Percentiles rank a stretch among this genome's conserved stretches.
phyloP scores from a whole-genome alignment of 2,888 invertebrate species.

The Tiliacea citrago region DNA sequence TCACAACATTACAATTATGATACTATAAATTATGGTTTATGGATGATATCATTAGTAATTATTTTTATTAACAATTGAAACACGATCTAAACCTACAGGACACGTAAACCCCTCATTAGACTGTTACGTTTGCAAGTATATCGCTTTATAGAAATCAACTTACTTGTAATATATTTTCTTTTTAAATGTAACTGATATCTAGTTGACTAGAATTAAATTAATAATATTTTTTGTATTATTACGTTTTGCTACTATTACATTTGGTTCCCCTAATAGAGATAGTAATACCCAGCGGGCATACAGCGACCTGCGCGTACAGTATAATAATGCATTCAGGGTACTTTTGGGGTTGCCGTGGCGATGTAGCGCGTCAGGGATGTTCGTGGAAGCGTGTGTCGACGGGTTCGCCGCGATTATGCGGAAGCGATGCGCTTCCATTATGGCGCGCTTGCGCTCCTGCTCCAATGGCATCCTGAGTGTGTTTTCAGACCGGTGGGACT shows the following conservation, averaged over 20 bases:
- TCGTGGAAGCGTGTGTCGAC: too few species aligned
- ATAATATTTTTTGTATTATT: not conserved
- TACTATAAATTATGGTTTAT: not conserved
- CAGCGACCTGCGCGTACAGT: too few species aligned
- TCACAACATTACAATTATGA: not conserved
- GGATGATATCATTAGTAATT: not conserved
- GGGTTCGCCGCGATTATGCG: too few species aligned
- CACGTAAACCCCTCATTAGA: not conserved
- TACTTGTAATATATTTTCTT: not conserved
- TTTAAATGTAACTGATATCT: not conserved
- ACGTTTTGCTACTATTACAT: conserved; percentile 1
- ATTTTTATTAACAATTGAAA: not conserved
- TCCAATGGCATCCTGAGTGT: too few species aligned
- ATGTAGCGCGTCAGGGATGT: too few species aligned
- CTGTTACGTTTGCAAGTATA: not conserved
- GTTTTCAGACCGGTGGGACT: too few species aligned
- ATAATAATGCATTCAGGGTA: too few species aligned
- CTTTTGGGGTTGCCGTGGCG: too few species aligned
- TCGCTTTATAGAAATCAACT: not conserved
- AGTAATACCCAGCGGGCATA: too few species aligned
- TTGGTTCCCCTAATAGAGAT: conserved; percentile 8
- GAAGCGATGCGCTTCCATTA: too few species aligned
- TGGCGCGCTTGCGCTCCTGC: too few species aligned
- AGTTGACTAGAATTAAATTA: not conserved
- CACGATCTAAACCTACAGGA: not conserved